phyloP scores from a whole-genome alignment of 2,888 invertebrate species.

The Agrochola macilenta region DNA sequence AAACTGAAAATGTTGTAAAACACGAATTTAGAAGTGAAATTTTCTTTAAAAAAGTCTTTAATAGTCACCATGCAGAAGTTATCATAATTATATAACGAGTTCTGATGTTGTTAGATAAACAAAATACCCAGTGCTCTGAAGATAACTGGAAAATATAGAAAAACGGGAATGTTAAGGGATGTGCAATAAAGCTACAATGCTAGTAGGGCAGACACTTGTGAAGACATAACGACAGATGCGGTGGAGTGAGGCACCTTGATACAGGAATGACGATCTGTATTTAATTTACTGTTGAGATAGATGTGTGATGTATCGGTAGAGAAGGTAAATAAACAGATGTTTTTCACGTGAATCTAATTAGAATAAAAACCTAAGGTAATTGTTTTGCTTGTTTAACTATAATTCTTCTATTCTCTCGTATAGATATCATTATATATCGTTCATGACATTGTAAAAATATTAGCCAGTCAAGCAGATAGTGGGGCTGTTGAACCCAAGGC shows the following conservation, averaged over 20 bases:
- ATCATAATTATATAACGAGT: neutral
- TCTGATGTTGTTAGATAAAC: neutral
- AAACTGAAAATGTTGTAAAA: neutral
- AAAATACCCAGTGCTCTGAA: neutral
- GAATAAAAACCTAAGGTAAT: too few species aligned
- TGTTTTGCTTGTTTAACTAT: too few species aligned
- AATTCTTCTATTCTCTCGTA: too few species aligned
- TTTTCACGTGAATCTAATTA: too few species aligned
- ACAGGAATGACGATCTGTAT: neutral
- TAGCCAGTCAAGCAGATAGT: too few species aligned
- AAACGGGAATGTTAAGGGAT: constrained; percentile 4
- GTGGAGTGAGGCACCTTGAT: neutral
- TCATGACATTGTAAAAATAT: too few species aligned
- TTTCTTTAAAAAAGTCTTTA: too few species aligned
- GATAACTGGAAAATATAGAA: constrained; percentile 9
- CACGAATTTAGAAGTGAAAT: neutral
- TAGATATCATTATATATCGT: too few species aligned
- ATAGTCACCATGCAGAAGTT: too few species aligned
- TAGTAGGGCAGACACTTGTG: neutral
- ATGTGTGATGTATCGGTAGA: too few species aligned
- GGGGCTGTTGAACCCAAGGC: too few species aligned
- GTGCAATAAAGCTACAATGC: constrained; percentile 15
- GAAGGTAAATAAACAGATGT: too few species aligned
- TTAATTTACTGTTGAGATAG: constrained; percentile 1
- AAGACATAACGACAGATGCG: neutral